Evolutionary conservation across 2,113 vertebrate genomes (phyloP).

Genomic region (Pelusios castaneus): DNA sequence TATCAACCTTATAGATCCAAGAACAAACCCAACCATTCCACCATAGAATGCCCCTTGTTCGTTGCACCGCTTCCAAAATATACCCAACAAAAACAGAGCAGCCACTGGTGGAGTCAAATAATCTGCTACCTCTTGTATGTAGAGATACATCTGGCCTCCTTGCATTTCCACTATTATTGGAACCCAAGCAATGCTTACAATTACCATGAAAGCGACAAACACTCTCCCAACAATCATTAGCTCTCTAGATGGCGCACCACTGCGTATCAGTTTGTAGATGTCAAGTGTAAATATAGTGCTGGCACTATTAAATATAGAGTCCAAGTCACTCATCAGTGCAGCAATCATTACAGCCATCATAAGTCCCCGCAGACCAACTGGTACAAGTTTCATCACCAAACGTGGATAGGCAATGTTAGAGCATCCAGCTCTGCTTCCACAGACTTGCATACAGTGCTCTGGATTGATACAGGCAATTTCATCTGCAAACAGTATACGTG

Average conservation of each 20-base stretch:
- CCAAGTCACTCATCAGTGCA: conserved; percentile 97
- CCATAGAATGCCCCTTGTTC: conserved; percentile 96
- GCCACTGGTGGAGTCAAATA: conserved; percentile 96
- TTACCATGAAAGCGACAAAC: conserved; percentile 95
- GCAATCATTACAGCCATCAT: conserved; percentile 99
- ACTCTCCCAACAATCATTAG: conserved; percentile 92
- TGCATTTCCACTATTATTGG: conserved; percentile 99
- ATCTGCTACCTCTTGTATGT: conserved; percentile 97
- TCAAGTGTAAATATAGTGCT: conserved; percentile 99
- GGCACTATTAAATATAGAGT: conserved; percentile 98
- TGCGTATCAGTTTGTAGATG: conserved; percentile 90
- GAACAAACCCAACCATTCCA: conserved; percentile 90
- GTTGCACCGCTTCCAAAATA: conserved; percentile 97
- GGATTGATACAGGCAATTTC: conserved; percentile 96
- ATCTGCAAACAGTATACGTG: conserved; percentile 91
- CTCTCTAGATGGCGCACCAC: conserved; percentile 86
- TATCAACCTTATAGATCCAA: conserved; percentile 86
- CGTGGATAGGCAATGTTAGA: conserved; percentile 98
- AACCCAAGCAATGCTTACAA: conserved; percentile 96
- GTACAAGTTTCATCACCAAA: conserved; percentile 94
- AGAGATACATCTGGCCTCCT: conserved; percentile 97
- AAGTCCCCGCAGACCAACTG: conserved; percentile 93
- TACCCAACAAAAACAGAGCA: conserved; percentile 93
- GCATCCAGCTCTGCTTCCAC: conserved; percentile 94
- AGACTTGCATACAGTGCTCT: conserved; percentile 96